These are phyloP conservation scores for Apis laboriosa DNA, from an alignment of 1,140 invertebrate genomes.

Conservation along the genomic window DNA sequence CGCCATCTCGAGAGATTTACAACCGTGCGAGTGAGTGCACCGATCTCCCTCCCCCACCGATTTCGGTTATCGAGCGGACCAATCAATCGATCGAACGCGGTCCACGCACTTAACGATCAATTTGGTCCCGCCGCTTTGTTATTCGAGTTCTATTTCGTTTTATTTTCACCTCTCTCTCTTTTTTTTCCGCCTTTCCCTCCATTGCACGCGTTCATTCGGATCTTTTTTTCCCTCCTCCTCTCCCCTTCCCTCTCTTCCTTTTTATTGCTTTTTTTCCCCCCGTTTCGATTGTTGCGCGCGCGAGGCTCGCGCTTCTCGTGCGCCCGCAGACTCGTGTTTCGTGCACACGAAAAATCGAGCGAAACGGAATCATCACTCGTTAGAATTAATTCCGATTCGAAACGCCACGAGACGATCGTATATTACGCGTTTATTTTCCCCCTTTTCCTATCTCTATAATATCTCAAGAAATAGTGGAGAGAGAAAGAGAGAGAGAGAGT, in stretches of 20 bases:
- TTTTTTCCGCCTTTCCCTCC: no score
- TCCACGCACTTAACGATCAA: conserved; percentile 25
- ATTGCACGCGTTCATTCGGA: background rate
- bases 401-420: background rate
- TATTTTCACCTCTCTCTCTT: background rate
- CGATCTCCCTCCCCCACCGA: no score
- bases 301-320: background rate
- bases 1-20: conserved; percentile 11
- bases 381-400: conserved; percentile 3
- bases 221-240: background rate
- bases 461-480: background rate
- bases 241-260: background rate
- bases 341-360: background rate
- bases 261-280: background rate
- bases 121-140: conserved; percentile 11
- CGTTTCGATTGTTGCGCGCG: conserved; percentile 9
- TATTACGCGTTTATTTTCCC: background rate
- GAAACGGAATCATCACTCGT: no score
- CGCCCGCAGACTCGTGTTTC: background rate
- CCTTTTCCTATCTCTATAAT: no score
- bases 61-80: background rate
- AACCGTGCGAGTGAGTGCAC: no score
- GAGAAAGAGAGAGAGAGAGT: no score
- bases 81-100: background rate
- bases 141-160: background rate